A percentile compares a stretch with the other conserved stretches of the same genome.
These are phyloP conservation scores for Danaus plexippus DNA, from an alignment of 1,140 invertebrate species.

Conservation along the genomic window DNA sequence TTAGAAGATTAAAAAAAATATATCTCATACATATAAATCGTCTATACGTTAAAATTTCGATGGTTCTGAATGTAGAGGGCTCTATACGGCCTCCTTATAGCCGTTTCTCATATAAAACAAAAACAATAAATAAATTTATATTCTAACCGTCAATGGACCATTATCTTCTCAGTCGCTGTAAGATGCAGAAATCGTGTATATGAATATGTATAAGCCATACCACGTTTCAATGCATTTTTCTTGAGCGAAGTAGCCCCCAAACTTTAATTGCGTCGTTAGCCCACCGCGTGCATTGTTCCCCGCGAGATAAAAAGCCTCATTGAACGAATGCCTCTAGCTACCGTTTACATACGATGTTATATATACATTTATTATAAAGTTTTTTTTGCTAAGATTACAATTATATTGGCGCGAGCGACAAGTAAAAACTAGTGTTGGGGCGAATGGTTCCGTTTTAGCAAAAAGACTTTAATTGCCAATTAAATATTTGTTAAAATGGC, in stretches of 20 bases:
- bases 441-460: background rate
- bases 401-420: no score
- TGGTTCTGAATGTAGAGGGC: no score
- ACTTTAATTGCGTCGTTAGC: constrained; percentile 29
- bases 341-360: background rate
- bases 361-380: no score
- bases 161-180: constrained; percentile 7
- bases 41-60: no score
- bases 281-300: constrained; percentile 24
- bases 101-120: no score
- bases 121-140: constrained; percentile 6
- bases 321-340: constrained; percentile 21
- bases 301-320: constrained; percentile 20
- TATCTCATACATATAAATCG: no score
- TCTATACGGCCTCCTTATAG: no score
- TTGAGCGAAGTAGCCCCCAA: constrained; percentile 20
- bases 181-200: constrained; percentile 19
- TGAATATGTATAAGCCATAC: constrained; percentile 29
- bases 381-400: no score
- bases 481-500: constrained; percentile 15
- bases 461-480: constrained; percentile 13
- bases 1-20: no score
- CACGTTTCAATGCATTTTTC: constrained; percentile 24
- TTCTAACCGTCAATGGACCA: constrained; percentile 14
- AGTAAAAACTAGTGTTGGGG: no score